phyloP scores from a whole-genome alignment of 2,888 invertebrate species.

The Isoperla grammatica region DNA sequence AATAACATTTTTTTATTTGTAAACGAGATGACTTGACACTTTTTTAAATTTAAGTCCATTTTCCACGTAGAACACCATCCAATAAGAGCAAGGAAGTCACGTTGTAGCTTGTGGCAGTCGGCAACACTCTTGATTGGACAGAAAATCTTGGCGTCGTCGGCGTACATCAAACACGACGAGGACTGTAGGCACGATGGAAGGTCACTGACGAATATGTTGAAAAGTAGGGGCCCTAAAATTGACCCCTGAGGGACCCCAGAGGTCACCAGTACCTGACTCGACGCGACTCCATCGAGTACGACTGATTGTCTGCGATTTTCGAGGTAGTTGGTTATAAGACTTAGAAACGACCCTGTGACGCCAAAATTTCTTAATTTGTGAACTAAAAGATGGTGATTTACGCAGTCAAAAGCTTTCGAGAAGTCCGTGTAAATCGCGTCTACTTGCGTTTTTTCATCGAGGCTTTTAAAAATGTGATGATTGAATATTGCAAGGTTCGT shows the following conservation, averaged over 20 bases:
- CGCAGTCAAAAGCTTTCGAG: not conserved
- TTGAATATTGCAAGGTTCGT: not conserved
- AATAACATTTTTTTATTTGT: not conserved
- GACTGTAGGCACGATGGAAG: not conserved
- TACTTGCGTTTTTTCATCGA: not conserved
- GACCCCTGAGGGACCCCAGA: not conserved
- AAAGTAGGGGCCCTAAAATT: not conserved
- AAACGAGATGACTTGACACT: not conserved
- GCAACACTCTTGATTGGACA: not conserved
- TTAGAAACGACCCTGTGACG: not conserved
- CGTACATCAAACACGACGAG: not conserved
- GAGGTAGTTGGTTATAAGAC: not conserved
- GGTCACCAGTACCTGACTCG: not conserved
- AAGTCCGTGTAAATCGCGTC: not conserved
- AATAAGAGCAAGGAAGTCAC: not conserved
- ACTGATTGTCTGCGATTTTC: not conserved
- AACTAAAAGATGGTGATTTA: not conserved
- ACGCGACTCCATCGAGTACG: not conserved
- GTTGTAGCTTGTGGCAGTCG: not conserved
- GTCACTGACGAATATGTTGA: not conserved
- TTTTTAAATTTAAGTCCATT: not conserved
- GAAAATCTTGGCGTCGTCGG: not conserved
- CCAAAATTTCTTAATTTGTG: not conserved
- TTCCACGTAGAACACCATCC: not conserved
- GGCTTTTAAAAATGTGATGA: not conserved